Conservation (phyloP, 2,888 invertebrate genomes). For the Deilephila elpenor region DNA sequence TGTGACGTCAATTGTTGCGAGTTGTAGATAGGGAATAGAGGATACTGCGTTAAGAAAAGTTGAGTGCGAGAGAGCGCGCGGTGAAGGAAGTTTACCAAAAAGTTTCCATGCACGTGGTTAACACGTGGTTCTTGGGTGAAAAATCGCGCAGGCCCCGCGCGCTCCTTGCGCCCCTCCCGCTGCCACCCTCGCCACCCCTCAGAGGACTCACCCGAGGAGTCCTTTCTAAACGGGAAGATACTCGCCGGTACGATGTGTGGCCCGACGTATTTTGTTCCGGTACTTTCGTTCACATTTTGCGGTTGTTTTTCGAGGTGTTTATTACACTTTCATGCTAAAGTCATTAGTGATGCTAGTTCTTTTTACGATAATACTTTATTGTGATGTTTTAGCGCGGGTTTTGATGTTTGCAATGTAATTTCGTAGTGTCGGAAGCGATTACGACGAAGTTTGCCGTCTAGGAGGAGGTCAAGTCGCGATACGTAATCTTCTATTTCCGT, state of each 20-base stretch:
- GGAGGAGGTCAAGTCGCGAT: background rate
- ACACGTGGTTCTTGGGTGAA: constrained; percentile 81
- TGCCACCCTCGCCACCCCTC: constrained; percentile 39
- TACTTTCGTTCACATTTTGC: constrained; percentile 37
- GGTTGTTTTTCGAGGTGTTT: constrained; percentile 32
- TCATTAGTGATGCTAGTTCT: constrained; percentile 33
- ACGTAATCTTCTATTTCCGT: too few species aligned
- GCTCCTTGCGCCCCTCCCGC: constrained; percentile 59
- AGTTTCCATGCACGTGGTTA: constrained; percentile 76
- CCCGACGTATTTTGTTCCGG: constrained; percentile 29
- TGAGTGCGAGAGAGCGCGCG: background rate
- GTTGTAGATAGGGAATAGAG: background rate
- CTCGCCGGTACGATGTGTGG: constrained; percentile 33
- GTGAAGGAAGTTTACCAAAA: constrained; percentile 48
- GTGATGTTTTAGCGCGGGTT: background rate
- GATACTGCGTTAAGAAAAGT: background rate
- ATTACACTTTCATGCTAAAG: constrained; percentile 27
- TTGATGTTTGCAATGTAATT: background rate
- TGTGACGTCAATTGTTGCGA: background rate
- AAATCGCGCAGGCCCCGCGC: constrained; percentile 76
- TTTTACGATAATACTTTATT: constrained; percentile 9
- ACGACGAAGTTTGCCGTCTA: background rate
- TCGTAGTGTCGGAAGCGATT: background rate
- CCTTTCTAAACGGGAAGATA: constrained; percentile 65
- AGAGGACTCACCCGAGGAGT: constrained; percentile 48